Evolutionary conservation across 2,888 invertebrate genomes (phyloP).

Genomic region (Thymelicus lineola): DNA sequence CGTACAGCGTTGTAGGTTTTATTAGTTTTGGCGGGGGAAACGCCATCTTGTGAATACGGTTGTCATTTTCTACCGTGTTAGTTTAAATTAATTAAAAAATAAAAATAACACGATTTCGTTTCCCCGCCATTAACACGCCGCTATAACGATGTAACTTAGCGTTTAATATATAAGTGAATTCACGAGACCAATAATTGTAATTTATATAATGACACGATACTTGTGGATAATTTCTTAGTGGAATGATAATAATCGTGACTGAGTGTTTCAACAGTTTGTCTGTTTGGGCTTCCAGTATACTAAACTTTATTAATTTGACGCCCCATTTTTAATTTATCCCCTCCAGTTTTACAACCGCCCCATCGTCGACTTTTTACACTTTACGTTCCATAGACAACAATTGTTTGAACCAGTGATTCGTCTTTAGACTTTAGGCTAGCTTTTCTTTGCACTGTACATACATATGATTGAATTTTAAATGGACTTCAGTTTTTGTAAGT

Average conservation of each 20-base stretch:
- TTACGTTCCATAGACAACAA: slow-evolving; percentile 15
- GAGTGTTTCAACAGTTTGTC: slow-evolving; percentile 80
- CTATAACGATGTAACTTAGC: slow-evolving; percentile 69
- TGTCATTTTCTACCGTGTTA: slow-evolving; percentile 40
- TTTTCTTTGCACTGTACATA: slow-evolving; percentile 74
- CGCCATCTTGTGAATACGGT: slow-evolving; percentile 51
- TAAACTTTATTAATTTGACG: slow-evolving; percentile 70
- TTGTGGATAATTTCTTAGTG: slow-evolving; percentile 77
- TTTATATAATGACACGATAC: slow-evolving; percentile 73
- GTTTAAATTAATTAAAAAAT: slow-evolving; percentile 35
- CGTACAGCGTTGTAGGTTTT: slow-evolving; percentile 64
- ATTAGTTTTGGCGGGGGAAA: slow-evolving; percentile 61
- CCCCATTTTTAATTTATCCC: slow-evolving; percentile 47
- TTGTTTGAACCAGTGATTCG: slow-evolving; percentile 66
- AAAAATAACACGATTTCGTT: slow-evolving; percentile 50
- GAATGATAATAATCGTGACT: slow-evolving; percentile 80
- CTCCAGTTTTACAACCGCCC: slow-evolving; percentile 38
- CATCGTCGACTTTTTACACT: slow-evolving; percentile 31
- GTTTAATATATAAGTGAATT: slow-evolving; percentile 74
- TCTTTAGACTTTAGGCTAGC: slow-evolving; percentile 51
- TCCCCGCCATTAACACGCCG: slow-evolving; percentile 56
- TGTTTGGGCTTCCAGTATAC: slow-evolving; percentile 83
- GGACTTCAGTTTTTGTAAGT: slow-evolving; percentile 63
- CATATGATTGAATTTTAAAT: slow-evolving; percentile 55
- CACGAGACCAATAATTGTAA: slow-evolving; percentile 84